phyloP scores from a whole-genome alignment of 2,888 invertebrate genomes.

The Spialia ferax region DNA sequence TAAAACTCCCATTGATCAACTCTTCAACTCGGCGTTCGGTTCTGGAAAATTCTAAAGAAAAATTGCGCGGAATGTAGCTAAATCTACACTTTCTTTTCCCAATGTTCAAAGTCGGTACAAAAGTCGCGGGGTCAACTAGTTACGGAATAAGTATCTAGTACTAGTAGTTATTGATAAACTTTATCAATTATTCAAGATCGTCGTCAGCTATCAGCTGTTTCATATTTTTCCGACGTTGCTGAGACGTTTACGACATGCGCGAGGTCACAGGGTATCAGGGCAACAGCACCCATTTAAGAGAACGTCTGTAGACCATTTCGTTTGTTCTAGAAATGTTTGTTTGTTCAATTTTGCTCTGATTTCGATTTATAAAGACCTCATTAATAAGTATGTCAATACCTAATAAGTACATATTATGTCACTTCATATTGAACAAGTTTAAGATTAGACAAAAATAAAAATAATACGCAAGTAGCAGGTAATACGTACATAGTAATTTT shows the following conservation, averaged over 20 bases:
- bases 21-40: too few relatives aligned
- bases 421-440: too few relatives aligned
- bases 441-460: too few relatives aligned
- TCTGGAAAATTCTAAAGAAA: too few relatives aligned
- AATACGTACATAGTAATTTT: too few relatives aligned
- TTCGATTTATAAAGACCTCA: too few relatives aligned
- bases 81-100: not conserved
- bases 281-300: constrained; percentile 39
- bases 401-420: too few relatives aligned
- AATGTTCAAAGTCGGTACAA: not conserved
- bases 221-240: constrained; percentile 39
- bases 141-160: constrained; percentile 16
- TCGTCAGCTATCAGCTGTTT: constrained; percentile 10
- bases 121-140: not conserved
- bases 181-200: constrained; percentile 27
- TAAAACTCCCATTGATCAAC: too few relatives aligned
- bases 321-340: constrained; percentile 55
- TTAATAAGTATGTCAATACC: too few relatives aligned
- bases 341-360: too few relatives aligned
- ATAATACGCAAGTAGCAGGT: too few relatives aligned
- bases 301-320: constrained; percentile 36
- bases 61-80: not conserved
- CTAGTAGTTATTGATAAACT: not conserved
- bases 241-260: constrained; percentile 47
- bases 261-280: constrained; percentile 64